Evolutionary conservation across 2,113 vertebrate genomes (phyloP).

Genomic region (Catharus fuscescens): DNA sequence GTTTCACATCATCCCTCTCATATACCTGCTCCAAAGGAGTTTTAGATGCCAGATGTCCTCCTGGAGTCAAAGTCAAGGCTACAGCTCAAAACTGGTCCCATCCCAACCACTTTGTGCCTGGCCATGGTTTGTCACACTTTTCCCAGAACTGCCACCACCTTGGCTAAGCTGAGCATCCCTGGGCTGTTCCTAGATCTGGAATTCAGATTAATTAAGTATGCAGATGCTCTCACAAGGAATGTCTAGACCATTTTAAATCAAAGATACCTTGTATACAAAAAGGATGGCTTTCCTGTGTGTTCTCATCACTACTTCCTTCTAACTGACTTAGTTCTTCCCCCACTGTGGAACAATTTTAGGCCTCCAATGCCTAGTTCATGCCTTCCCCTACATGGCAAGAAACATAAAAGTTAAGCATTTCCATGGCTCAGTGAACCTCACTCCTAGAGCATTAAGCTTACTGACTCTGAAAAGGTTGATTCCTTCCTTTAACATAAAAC

Average conservation of each 20-base stretch:
- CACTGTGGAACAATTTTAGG: background rate
- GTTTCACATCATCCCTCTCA: background rate
- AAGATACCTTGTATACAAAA: background rate
- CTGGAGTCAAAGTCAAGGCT: background rate
- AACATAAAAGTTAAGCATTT: constrained; percentile 24
- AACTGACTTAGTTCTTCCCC: background rate
- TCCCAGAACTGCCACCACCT: background rate
- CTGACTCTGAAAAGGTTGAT: constrained; percentile 18
- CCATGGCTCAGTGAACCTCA: background rate
- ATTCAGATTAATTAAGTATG: background rate
- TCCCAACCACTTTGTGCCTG: background rate
- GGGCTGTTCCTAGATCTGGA: background rate
- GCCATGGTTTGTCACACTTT: background rate
- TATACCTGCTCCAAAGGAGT: background rate
- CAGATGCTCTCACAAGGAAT: background rate
- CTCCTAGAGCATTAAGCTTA: constrained; percentile 42
- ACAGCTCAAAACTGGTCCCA: background rate
- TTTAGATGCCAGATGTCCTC: background rate
- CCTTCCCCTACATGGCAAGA: background rate
- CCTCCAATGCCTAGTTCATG: background rate
- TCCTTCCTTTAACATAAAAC: background rate
- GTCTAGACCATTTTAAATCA: background rate
- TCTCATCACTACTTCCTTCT: background rate
- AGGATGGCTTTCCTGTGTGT: background rate
- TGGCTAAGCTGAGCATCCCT: background rate